Base-by-base conservation (phyloP, 2,888 invertebrate species). In the Oligia strigilis region DNA sequence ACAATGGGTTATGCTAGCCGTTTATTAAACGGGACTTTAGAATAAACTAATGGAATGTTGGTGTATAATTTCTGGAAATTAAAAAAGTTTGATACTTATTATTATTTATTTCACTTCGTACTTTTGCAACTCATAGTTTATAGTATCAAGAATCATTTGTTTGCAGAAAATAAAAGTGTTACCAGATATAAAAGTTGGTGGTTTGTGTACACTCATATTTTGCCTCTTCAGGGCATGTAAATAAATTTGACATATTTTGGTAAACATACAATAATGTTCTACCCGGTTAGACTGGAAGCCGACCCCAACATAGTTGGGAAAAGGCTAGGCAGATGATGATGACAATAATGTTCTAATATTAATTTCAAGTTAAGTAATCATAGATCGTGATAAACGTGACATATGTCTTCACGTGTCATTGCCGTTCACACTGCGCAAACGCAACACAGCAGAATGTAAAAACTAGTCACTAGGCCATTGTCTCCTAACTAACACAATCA, bases 401-500 rank as follows among this genome's bases (percentile, higher is more conserved):
- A 46, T 64, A 72, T 72, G 55, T 11, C 71, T 60, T 67, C 72
- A 77, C 69, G 72, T 77, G 78, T 72, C 77, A 85, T 43, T 86
- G 64, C 6, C 58, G 78, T 83, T 83, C 83, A 62, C 87, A 70
- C 62, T 29, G 52, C 40, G 66, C 80, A 36, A 58, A 11, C 62
- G 75, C 64, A 46, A 69, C 49, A 36, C 76, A 17, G 64, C 87
- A 58, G 43, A 67, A 67, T 65, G 82, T 77, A 83, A 86, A 76
- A 82, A 83, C 40, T 36, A 62, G 55, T 60, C 72, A 83, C 40
- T 83, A 60, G 83, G 87, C 87, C 83, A 83, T 86, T 83, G 83
- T 83, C 87, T 86, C 23, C 1, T 36, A 67, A 65, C 29, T 77
- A 65, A 72, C 58, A 83, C 71, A 83, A 85, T 82, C 86, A 60